Percentiles rank a stretch among this genome's conserved stretches.
Evolutionary conservation across 2,888 invertebrate species (phyloP).

Genomic region (Catocala sponsa): DNA sequence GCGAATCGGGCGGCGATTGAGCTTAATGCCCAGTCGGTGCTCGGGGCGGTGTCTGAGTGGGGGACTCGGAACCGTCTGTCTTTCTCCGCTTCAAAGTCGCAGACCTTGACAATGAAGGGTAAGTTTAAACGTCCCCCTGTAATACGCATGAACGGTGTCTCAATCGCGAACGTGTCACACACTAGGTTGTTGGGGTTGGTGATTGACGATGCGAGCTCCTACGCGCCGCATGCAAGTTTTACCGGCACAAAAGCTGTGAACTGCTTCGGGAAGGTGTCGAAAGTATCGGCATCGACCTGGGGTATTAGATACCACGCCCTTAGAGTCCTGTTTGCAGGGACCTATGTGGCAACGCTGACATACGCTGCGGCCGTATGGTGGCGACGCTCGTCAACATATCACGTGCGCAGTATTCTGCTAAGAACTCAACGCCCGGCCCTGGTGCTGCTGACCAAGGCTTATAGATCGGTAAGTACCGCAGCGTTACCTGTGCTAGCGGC

Average conservation of each 20-base stretch:
- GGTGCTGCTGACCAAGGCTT: too few relatives aligned
- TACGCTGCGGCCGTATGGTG: constrained; percentile 33
- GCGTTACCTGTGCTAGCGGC: constrained; percentile 27
- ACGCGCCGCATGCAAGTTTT: constrained; percentile 26
- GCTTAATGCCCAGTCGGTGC: background rate
- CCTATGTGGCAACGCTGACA: constrained; percentile 22
- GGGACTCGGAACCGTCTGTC: constrained; percentile 20
- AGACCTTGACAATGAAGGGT: constrained; percentile 33
- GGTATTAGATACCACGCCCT: constrained; percentile 24
- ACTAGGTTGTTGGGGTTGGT: constrained; percentile 35
- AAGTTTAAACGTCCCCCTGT: background rate
- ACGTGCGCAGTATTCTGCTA: too few relatives aligned
- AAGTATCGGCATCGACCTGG: constrained; percentile 49
- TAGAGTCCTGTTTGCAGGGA: constrained; percentile 5
- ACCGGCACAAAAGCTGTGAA: constrained; percentile 35
- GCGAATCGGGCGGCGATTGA: background rate
- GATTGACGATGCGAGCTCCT: constrained; percentile 23
- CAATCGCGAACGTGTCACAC: constrained; percentile 1
- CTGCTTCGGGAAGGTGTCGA: constrained; percentile 47
- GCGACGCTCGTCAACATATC: too few relatives aligned
- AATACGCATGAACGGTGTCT: background rate
- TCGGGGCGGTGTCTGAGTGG: background rate
- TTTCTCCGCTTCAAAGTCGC: constrained; percentile 44
- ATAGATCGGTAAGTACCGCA: too few relatives aligned
- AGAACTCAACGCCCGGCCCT: too few relatives aligned